Percentiles rank a stretch among this genome's conserved stretches.
These are phyloP conservation scores for Fistularia tabacaria DNA, from an alignment of 2,797 vertebrate genomes.

Conservation along the genomic window DNA sequence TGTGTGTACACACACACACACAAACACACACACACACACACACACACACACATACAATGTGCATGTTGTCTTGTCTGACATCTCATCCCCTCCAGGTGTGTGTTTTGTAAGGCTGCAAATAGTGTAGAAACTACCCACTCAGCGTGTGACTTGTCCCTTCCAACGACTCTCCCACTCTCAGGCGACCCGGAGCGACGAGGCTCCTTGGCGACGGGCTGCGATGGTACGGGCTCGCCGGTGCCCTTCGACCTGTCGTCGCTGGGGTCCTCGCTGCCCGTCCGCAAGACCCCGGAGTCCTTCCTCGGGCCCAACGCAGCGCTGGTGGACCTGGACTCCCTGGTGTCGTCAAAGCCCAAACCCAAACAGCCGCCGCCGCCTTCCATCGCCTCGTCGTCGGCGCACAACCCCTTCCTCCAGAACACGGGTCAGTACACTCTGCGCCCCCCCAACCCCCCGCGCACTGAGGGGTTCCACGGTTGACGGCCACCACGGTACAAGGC, in stretches of 20 bases:
- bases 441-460: too few relatives aligned
- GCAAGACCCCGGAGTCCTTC: conserved; percentile 91
- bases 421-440: conserved; percentile 69
- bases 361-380: conserved; percentile 78
- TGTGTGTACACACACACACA: conserved; percentile 29
- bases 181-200: conserved; percentile 81
- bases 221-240: conserved; percentile 78
- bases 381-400: conserved; percentile 72
- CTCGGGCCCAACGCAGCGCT: conserved; percentile 89
- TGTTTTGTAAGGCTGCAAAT: conserved; percentile 15
- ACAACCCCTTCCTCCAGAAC: conserved; percentile 83
- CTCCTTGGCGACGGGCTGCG: conserved; percentile 60
- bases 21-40: conserved; percentile 16
- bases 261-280: conserved; percentile 74
- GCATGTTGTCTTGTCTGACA: conserved; percentile 50
- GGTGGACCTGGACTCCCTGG: conserved; percentile 88
- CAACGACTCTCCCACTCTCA: conserved; percentile 18
- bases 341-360: conserved; percentile 83
- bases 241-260: conserved; percentile 84
- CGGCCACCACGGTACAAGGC: too few relatives aligned
- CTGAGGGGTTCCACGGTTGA: too few relatives aligned
- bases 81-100: conserved; percentile 47
- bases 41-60: neutral
- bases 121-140: neutral
- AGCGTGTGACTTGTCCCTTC: neutral